Conservation (phyloP, 1,140 invertebrate genomes). For the Hormaphis cornu region DNA sequence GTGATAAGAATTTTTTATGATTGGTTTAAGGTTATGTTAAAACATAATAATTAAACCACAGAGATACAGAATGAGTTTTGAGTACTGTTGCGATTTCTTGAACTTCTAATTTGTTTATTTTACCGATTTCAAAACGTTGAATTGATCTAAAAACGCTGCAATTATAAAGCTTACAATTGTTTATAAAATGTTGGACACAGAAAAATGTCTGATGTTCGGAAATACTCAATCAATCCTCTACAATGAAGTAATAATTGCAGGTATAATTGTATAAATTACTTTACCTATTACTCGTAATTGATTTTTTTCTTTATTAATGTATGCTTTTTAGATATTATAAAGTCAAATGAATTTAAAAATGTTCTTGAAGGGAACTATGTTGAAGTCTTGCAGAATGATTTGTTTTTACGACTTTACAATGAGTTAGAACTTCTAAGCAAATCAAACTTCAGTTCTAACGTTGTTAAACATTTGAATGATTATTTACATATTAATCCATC, state of each 20-base stretch:
- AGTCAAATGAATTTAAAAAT: background rate
- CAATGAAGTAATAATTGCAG: background rate
- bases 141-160: background rate
- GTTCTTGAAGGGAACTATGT: constrained; percentile 6
- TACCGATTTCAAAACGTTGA: no score
- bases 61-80: no score
- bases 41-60: no score
- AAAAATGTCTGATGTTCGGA: constrained; percentile 16
- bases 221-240: background rate
- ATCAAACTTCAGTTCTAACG: background rate
- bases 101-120: no score
- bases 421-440: background rate
- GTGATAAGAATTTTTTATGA: no score
- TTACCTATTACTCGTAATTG: background rate
- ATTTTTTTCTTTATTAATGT: background rate
- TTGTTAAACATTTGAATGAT: background rate
- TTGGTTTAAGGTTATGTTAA: no score
- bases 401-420: background rate
- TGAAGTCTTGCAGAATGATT: background rate
- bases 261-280: background rate
- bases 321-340: background rate
- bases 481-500: background rate
- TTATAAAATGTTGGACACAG: background rate
- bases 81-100: no score
- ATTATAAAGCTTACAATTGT: background rate